A percentile compares a stretch with the other conserved stretches of the same genome.
Evolutionary conservation across 1,140 invertebrate species (phyloP).

Genomic region (Macrostomum lignano): DNA sequence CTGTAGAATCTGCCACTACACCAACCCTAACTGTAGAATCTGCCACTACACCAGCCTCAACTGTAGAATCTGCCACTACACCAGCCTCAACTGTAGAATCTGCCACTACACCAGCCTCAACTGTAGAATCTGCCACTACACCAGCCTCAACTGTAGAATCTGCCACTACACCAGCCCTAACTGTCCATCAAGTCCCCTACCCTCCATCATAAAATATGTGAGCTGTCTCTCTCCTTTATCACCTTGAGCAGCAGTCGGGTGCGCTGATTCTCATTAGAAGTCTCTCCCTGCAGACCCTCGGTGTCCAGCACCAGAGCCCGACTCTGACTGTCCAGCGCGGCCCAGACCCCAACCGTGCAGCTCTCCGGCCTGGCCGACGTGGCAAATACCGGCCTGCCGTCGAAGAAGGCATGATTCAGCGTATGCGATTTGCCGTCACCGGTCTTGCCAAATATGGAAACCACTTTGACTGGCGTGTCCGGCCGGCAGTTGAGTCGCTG

Average conservation of each 20-base stretch:
- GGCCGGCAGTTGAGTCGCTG: slow-evolving; percentile 12
- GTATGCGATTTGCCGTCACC: slow-evolving; percentile 57
- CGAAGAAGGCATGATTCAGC: slow-evolving; percentile 48
- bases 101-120: too few relatives aligned
- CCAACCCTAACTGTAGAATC: too few relatives aligned
- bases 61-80: too few relatives aligned
- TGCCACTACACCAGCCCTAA: too few relatives aligned
- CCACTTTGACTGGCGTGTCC: slow-evolving; percentile 38
- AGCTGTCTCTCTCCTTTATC: too few relatives aligned
- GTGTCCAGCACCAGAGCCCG: slow-evolving; percentile 48
- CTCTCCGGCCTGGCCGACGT: slow-evolving; percentile 42
- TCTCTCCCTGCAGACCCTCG: slow-evolving; percentile 41
- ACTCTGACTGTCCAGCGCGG: slow-evolving; percentile 37
- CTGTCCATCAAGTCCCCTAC: too few relatives aligned
- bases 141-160: too few relatives aligned
- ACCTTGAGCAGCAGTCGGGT: slow-evolving; percentile 45
- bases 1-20: too few relatives aligned
- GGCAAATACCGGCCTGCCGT: slow-evolving; percentile 41
- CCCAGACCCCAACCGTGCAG: slow-evolving; percentile 51
- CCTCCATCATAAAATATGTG: too few relatives aligned
- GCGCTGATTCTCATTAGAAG: slow-evolving; percentile 36
- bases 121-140: too few relatives aligned
- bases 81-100: too few relatives aligned
- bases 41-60: too few relatives aligned
- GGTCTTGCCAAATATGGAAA: slow-evolving; percentile 58